phyloP scores from a whole-genome alignment of 2,888 invertebrate genomes.

The Ophonus ardosiacus region DNA sequence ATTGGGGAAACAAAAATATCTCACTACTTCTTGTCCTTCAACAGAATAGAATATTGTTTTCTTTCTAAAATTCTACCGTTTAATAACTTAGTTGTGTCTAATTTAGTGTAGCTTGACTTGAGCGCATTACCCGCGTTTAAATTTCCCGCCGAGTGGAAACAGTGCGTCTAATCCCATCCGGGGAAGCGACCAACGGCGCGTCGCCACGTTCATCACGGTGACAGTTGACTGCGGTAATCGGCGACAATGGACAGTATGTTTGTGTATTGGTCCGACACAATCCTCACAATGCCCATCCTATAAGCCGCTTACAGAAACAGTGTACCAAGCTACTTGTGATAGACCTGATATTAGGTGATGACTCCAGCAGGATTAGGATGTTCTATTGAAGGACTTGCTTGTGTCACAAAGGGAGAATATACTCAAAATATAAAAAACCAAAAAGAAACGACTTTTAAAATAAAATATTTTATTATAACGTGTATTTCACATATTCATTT shows the following conservation, averaged over 20 bases:
- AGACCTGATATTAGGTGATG: not conserved
- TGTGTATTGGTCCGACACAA: slow-evolving; percentile 57
- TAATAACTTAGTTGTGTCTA: no score
- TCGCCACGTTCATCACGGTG: slow-evolving; percentile 34
- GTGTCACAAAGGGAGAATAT: no score
- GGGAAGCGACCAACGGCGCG: not conserved
- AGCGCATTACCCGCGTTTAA: not conserved
- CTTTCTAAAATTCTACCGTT: no score
- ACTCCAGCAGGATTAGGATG: not conserved
- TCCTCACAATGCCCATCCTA: slow-evolving; percentile 41
- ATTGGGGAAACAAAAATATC: no score
- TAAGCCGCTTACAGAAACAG: slow-evolving; percentile 23
- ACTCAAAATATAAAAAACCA: no score
- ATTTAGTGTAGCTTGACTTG: slow-evolving; percentile 1
- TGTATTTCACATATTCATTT: no score
- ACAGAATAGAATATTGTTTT: no score
- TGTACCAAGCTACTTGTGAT: not conserved
- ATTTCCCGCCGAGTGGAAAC: slow-evolving; percentile 30
- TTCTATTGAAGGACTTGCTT: not conserved
- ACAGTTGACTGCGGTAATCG: slow-evolving; percentile 61
- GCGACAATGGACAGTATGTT: slow-evolving; percentile 61
- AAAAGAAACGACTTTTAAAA: no score
- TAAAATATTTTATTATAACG: no score
- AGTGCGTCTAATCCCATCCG: slow-evolving; percentile 35
- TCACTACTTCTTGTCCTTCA: no score